Base-by-base conservation (phyloP, 1,140 invertebrate genomes). In the Planococcus citri region DNA sequence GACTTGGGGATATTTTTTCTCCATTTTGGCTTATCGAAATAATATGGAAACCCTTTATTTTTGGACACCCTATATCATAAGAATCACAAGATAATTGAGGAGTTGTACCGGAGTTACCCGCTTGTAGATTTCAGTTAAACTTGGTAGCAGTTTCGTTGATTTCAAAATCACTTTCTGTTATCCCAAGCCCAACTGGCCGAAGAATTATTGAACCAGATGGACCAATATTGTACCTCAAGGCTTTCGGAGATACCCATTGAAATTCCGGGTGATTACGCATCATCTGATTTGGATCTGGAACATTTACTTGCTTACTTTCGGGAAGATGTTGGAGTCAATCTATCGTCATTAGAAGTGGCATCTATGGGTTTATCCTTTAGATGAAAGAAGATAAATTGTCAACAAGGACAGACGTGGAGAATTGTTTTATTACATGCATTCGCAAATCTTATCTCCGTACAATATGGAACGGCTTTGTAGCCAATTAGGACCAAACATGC, bases 311-410 rank as follows among this genome's bases (percentile, higher is more conserved):
- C 83, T n/a, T 89, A 89, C 77, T 89, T 87, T 82, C 82, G 87
- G 22, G 87, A 89, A 75, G 87, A 87, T 77, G 78, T 86, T 72
- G 87, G 87, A 72, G 81, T 89, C 75, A 89, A 89, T 77, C 80
- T 88, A 2, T n/a, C 86, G 87, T 76, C 88, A 94, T 75, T 94
- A 90, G 90, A 89, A 93, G 72, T 82, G 80, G 80, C 80, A 82
- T 73, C 64, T 80, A n/a, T n/a, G n/a, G 9, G 73, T 77, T 1
- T 80, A 79, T 73, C 78, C 79, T 33, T 78, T 75, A 73, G 75
- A 76, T 38, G 79, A 73, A 14, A 72, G 76, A 2, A 71, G 64
- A 4, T 74, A 76, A 57, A 82, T 88, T 68, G 86, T 88, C 0
- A 77, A 80, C 74, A 87, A 88, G 77, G 86, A 90, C 78, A 77